Evolutionary conservation across 2,888 invertebrate genomes (phyloP).

Genomic region (Coecobrya sp.): DNA sequence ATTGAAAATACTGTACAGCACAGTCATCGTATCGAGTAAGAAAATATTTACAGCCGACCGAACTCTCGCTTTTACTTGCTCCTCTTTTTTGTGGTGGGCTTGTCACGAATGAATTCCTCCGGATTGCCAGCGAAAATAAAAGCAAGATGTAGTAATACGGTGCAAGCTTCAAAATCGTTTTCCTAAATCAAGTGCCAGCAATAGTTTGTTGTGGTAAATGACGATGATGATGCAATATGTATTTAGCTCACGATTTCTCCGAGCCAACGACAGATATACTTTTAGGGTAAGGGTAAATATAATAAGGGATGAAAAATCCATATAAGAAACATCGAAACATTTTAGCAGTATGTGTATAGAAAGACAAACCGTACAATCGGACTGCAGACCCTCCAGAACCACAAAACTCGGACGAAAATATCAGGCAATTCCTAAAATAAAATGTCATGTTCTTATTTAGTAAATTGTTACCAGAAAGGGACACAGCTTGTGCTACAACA

Average conservation of each 20-base stretch:
- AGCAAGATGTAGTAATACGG: slow-evolving; percentile 5
- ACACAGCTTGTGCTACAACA: slow-evolving; percentile 6
- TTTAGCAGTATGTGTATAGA: neutral
- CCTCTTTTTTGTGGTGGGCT: slow-evolving; percentile 33
- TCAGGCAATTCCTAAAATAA: slow-evolving; percentile 2
- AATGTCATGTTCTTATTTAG: slow-evolving; percentile 46
- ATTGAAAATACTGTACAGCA: neutral
- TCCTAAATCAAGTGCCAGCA: slow-evolving; percentile 42
- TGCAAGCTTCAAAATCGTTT: slow-evolving; percentile 55
- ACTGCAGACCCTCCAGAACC: slow-evolving; percentile 13
- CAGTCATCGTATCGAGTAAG: neutral
- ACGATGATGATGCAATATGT: slow-evolving; percentile 69
- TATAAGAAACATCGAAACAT: neutral
- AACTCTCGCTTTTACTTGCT: neutral
- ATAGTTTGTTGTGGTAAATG: slow-evolving; percentile 19
- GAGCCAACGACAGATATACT: neutral
- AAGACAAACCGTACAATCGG: neutral
- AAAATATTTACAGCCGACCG: neutral
- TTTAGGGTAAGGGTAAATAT: neutral
- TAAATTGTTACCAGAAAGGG: slow-evolving; percentile 43
- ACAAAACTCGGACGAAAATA: slow-evolving; percentile 15
- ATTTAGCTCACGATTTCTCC: slow-evolving; percentile 63
- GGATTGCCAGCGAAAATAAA: slow-evolving; percentile 63
- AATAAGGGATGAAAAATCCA: neutral
- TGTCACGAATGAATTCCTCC: slow-evolving; percentile 72